Evolutionary conservation across 2,113 vertebrate genomes (phyloP).

Genomic region (Athene cunicularia): DNA sequence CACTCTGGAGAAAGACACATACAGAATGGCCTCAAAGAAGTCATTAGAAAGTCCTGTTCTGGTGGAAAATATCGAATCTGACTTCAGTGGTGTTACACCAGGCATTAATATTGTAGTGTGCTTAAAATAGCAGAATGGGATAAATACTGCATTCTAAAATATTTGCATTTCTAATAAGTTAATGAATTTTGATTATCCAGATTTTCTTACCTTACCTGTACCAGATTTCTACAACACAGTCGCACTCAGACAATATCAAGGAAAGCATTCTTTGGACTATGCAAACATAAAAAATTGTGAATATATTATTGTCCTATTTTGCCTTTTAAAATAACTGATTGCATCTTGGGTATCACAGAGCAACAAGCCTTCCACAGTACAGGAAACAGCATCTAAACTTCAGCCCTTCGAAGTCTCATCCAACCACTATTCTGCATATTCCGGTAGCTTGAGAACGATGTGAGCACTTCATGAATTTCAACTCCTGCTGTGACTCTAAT

Average conservation of each 20-base stretch:
- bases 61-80: neutral
- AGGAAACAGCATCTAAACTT: neutral
- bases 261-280: constrained; percentile 77
- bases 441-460: neutral
- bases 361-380: neutral
- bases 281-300: constrained; percentile 79
- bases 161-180: neutral
- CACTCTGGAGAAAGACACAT: neutral
- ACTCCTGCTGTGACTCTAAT: neutral
- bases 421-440: neutral
- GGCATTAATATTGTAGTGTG: neutral
- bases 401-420: neutral
- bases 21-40: neutral
- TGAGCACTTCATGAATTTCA: neutral
- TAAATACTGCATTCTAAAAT: neutral
- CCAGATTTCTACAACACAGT: constrained; percentile 82
- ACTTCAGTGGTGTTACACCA: neutral
- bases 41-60: neutral
- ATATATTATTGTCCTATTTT: constrained; percentile 23
- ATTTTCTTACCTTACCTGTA: neutral
- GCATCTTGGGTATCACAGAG: neutral
- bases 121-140: neutral
- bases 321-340: neutral
- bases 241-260: constrained; percentile 76
- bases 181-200: neutral